Evolutionary conservation across 1,140 invertebrate genomes (phyloP).

Genomic region (Schmidtea mediterranea): DNA sequence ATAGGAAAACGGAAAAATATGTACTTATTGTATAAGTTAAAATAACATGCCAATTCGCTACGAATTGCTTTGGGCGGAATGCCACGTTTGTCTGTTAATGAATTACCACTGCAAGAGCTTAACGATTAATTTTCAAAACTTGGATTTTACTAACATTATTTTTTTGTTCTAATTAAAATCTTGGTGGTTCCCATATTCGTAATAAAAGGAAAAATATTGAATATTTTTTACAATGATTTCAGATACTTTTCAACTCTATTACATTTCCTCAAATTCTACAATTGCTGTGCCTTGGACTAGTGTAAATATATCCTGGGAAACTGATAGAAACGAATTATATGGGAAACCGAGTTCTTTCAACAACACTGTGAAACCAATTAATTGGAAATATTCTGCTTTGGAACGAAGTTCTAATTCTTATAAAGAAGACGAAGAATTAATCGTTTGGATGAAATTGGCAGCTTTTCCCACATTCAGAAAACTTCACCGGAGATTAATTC

Average conservation of each 20-base stretch:
- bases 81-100: too few species aligned
- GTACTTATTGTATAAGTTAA: too few species aligned
- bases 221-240: too few species aligned
- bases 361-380: background rate
- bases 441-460: slow-evolving; percentile 83
- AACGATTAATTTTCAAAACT: too few species aligned
- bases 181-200: too few species aligned
- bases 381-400: background rate
- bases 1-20: too few species aligned
- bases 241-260: background rate
- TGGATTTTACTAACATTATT: too few species aligned
- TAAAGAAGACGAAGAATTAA: slow-evolving; percentile 47
- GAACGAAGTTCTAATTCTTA: background rate
- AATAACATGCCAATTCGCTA: too few species aligned
- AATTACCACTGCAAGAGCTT: too few species aligned
- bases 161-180: too few species aligned
- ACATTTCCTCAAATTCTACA: background rate
- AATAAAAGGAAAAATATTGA: too few species aligned
- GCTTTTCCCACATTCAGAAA: slow-evolving; percentile 71
- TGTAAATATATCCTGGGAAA: slow-evolving; percentile 1
- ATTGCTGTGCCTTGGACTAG: slow-evolving; percentile 4
- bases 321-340: background rate
- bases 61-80: too few species aligned
- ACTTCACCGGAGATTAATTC: slow-evolving; percentile 52
- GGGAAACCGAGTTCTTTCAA: background rate